Base-by-base conservation (phyloP, 2,888 invertebrate species). In the Acleris laterana region DNA sequence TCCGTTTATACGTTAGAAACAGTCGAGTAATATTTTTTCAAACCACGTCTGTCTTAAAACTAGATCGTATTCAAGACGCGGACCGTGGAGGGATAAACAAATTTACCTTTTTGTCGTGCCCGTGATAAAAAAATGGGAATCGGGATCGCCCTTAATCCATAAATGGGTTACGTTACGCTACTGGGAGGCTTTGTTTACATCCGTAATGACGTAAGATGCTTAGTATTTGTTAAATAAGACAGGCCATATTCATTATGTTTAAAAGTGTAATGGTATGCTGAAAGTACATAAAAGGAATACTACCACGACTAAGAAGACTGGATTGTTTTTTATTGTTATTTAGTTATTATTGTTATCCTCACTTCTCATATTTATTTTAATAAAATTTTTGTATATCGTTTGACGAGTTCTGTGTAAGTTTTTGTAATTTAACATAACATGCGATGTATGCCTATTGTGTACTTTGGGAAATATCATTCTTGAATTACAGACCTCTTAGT, bases 11-110 rank as follows among this genome's bases (percentile, higher is more conserved):
- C 28, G 28, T 3, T 11, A n/a, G 20, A 59, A 9, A n/a, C 1
- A 51, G 3, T 42, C 38, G 3, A 20, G 20, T 42, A 56, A 61
- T 65, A 20, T 50, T 38, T 48, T 57, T 57, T 57, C 66, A 32
- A 57, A 48, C 51, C 66, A 62, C 66, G 66, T 57, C 55, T 55
- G 51, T 52, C 48, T 57, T 50, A 48, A 62, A 32, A 61, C 60
- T 55, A 50, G 60, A 62, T 62, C 57, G 66, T 62, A 28, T 57
- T 46, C 52, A 48, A 17, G 61, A 48, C 65, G 65, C 42, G 57
- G 11, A 22, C 46, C 17, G 51, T 66, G 20, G 57, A 59, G 57
- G 52, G 65, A 66, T 66, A 66, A 66, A 62, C 66, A 66, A 66
- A 66, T 62, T 66, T 57, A 57, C 61, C 61, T 61, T 62, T 62